Evolutionary conservation across 2,888 invertebrate genomes (phyloP).

Genomic region (Drosophila differens): DNA sequence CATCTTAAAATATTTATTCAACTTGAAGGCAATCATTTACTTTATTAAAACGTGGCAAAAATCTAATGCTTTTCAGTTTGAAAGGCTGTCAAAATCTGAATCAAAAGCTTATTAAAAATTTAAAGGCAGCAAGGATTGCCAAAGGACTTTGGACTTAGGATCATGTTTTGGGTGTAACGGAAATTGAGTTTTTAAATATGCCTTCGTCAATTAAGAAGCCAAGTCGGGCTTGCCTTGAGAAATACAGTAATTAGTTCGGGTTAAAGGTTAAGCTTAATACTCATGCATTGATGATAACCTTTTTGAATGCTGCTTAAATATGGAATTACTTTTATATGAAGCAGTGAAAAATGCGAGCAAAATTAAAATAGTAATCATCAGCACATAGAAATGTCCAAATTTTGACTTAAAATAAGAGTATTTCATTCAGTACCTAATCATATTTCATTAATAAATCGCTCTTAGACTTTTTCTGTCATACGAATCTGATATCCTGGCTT

Average conservation of each 20-base stretch:
- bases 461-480: neutral
- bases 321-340: neutral
- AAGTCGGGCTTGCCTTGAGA: neutral
- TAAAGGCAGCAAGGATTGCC: neutral
- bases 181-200: conserved; percentile 35
- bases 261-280: neutral
- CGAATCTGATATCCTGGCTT: conserved; percentile 22
- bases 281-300: neutral
- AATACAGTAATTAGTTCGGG: neutral
- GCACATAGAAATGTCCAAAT: neutral
- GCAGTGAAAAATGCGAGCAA: neutral
- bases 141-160: neutral
- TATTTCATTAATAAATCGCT: conserved; percentile 4
- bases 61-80: neutral
- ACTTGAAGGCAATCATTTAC: conserved; percentile 12
- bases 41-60: conserved; percentile 24
- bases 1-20: conserved; percentile 36
- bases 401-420: neutral
- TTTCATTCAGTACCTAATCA: neutral
- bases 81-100: neutral
- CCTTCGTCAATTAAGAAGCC: neutral
- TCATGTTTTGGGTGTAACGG: conserved; percentile 11
- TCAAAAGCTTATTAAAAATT: conserved; percentile 27
- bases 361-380: neutral
- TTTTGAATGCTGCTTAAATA: neutral